Evolutionary conservation across 2,888 invertebrate genomes (phyloP), one percentile per base, ranked within the genome.

Genomic region (Hipparchia semele): DNA sequence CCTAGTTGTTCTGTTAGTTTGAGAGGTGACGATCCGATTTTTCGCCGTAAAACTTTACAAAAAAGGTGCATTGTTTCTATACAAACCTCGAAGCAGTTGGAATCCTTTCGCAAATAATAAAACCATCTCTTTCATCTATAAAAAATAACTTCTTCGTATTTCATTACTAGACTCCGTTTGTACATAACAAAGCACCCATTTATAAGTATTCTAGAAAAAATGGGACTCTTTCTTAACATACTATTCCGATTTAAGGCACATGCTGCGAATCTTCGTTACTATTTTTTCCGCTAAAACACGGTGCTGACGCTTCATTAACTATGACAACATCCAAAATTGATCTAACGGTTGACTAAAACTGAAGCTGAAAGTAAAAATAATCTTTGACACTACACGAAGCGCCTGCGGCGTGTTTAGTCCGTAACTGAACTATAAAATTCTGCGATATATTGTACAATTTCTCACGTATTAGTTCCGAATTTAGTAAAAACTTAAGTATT

Each of bases 171-270:
- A 13, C 13, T 12, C 60, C 56, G 61, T 70, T 70, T 74, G 72
- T 74, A 72, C 74, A 72, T 62, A 67, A 72, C 74, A 76, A 70
- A 65, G 70, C 76, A 70, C 74, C 70, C 53, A 9, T 49, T 65
- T 39, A 60, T 54, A 23, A 23, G 23, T 23, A 61, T 68, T 56
- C 69, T 69, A 60, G 23, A 54, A 23, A 60, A 54, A 61, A 56
- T 68, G 72, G 56, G 39, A 23, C 58, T 58, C n/a, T 61, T 61
- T 61, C 72, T 72, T 72, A 72, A 68, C 23, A 67, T 68, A 60
- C 53, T 73, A 73, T 53, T 59, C 49, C 54, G 45, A 54, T 67
- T 72, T 72, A 68, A 75, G 75, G 73, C 73, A 73, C 62, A 46
- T 66, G 56, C 59, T 68, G 68, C 65, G 67, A 23, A 68, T 33